phyloP scores from a whole-genome alignment of 2,113 vertebrate species.

The Carettochelys insculpta region DNA sequence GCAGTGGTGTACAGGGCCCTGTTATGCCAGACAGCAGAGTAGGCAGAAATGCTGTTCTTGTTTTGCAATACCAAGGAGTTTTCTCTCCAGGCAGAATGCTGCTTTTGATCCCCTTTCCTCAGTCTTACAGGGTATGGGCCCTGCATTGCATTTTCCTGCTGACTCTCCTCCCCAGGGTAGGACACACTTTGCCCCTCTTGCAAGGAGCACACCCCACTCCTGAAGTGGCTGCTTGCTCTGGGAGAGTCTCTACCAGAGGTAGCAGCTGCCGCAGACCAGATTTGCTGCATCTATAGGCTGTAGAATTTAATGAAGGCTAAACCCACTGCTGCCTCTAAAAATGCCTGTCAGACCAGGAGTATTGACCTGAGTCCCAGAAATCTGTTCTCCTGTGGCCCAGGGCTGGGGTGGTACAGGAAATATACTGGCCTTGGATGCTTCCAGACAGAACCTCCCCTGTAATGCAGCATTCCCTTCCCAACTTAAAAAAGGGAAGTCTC shows the following conservation, averaged over 20 bases:
- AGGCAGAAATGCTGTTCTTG: not conserved
- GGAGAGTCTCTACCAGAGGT: not conserved
- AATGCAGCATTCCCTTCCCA: not conserved
- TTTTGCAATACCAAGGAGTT: not conserved
- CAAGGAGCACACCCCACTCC: not conserved
- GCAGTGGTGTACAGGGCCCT: not conserved
- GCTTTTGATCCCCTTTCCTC: rapidly evolving
- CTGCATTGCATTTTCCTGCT: not conserved
- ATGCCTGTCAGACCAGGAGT: not conserved
- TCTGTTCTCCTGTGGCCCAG: not conserved
- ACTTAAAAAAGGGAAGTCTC: not conserved
- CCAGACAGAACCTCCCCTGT: not conserved
- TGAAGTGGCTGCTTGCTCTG: not conserved
- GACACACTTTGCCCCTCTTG: not conserved
- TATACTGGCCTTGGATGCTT: not conserved
- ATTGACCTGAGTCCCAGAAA: slow-evolving; percentile 40
- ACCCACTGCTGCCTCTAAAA: slow-evolving; percentile 17
- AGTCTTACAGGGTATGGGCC: rapidly evolving
- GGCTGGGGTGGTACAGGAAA: slow-evolving; percentile 22
- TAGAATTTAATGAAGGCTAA: slow-evolving; percentile 32
- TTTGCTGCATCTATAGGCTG: not conserved
- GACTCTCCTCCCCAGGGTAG: rapidly evolving
- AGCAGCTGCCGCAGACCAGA: slow-evolving; percentile 9
- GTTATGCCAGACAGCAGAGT: not conserved
- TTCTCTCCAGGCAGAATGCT: not conserved